A percentile compares a stretch with the other conserved stretches of the same genome.
Evolutionary conservation across 2,113 vertebrate genomes (phyloP).

Genomic region (Protomyctophum bolini): DNA sequence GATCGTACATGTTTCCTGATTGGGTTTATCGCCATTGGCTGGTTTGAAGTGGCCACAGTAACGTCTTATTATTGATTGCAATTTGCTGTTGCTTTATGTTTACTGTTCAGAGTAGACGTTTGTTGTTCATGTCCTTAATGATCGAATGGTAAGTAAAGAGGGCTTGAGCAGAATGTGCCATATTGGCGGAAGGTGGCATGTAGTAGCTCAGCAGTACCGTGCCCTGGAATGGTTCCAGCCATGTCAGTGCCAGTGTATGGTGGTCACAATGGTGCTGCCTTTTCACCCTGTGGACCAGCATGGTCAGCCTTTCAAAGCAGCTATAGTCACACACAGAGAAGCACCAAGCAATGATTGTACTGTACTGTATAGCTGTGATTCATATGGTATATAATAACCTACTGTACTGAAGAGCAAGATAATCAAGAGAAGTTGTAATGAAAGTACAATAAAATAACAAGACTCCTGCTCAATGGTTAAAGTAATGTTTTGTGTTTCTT

Average conservation of each 20-base stretch:
- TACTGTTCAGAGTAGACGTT: background rate
- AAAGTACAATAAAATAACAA: no score
- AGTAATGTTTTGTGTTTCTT: no score
- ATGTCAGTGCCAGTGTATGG: constrained; percentile 45
- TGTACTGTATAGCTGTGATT: background rate
- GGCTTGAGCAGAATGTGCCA: constrained; percentile 28
- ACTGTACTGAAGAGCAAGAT: background rate
- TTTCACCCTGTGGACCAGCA: constrained; percentile 35
- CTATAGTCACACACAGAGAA: constrained; percentile 34
- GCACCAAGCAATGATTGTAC: constrained; percentile 12
- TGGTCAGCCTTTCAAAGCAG: constrained; percentile 41
- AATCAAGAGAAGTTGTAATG: no score
- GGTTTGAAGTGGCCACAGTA: background rate
- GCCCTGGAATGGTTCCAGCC: constrained; percentile 45
- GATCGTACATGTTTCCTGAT: background rate
- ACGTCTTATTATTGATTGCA: background rate
- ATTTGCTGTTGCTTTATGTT: background rate
- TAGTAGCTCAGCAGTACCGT: constrained; percentile 40
- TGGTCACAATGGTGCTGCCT: constrained; percentile 20
- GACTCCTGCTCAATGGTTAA: no score
- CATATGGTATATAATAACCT: background rate
- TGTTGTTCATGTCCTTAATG: background rate
- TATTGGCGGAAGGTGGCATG: constrained; percentile 9
- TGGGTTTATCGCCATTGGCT: background rate
- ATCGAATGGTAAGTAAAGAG: background rate